Evolutionary conservation across 2,888 invertebrate genomes (phyloP).

Genomic region (Orchesellides sinensis): DNA sequence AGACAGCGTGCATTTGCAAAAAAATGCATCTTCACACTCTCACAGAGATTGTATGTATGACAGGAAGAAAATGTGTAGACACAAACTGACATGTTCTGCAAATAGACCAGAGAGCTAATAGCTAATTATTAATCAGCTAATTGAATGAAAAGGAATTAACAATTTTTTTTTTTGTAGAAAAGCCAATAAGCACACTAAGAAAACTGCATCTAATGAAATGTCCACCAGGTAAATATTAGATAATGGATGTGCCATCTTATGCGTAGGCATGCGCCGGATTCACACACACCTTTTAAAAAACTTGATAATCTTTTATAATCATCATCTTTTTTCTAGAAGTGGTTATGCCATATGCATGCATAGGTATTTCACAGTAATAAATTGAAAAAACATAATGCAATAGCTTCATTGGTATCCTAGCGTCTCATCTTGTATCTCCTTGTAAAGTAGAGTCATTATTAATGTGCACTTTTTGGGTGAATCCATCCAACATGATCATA

Average conservation of each 20-base stretch:
- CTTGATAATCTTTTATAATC: not conserved
- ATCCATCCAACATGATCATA: no score
- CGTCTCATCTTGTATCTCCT: not conserved
- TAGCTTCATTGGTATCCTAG: not conserved
- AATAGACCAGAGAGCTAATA: slow-evolving; percentile 39
- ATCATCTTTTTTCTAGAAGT: not conserved
- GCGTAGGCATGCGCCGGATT: not conserved
- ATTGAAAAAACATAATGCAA: not conserved
- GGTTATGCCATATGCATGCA: not conserved
- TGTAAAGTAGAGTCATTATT: no score
- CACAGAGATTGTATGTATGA: not conserved
- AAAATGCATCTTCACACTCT: not conserved
- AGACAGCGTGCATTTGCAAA: not conserved
- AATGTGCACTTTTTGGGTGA: slow-evolving; percentile 12
- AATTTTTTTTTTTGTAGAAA: not conserved
- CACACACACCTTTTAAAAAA: slow-evolving; percentile 33
- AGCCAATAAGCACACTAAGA: no score
- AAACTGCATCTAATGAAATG: no score
- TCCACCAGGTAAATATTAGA: no score
- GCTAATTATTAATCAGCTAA: slow-evolving; percentile 37
- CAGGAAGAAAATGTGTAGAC: slow-evolving; percentile 8
- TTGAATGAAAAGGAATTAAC: not conserved
- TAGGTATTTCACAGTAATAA: no score
- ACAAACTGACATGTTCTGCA: slow-evolving; percentile 28
- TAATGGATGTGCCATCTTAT: no score